Evolutionary conservation across 2,113 vertebrate species (phyloP), one percentile per base, ranked within the genome.

Genomic region (Lepidothrix coronata): DNA sequence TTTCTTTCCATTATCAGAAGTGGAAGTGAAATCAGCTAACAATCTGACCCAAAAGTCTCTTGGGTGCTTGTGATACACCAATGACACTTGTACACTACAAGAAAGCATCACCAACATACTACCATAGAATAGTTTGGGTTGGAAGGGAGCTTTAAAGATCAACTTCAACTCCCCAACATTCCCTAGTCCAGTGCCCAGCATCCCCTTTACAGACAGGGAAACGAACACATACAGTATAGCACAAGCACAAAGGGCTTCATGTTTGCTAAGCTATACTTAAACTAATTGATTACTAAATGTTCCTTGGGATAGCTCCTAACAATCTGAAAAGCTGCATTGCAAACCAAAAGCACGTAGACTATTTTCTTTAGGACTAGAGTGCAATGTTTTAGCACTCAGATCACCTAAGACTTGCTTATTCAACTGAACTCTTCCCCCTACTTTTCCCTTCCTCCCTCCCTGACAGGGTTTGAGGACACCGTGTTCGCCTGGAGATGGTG

Each of bases 401-500:
- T 37, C n/a, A 63, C 57, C 70, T 74, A 67, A 91, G 66, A 77
- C 59, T 85, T 70, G 30, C 44, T 96, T 70, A 74, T 66, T 93
- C 83, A 79, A 5, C 8, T 72, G 71, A 82, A 88, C 68, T 89
- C 44, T 87, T 85, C 27, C 55, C 65, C 71, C 17, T 59, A 10
- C 33, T 86, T 80, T 35, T 80, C 33, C 74, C 76, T 66, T 71
- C 79, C 68, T 78, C 57, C 46, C 57, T 75, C 73, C 88, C 49
- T 8, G 5, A 5, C 62, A 93, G 82, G 91, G 90, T 91, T 94
- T 95, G 37, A 94, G 97, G 97, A 97, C 96, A 94, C 89, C 92
- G 96, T 97, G 96, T 97, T 97, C 77, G 92, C 93, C 96, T 93
- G 93, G 96, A 97, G 97, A 97, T 94, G 73, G 96, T 99, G 99